These are phyloP conservation scores for Agelastica alni DNA, from an alignment of 2,888 invertebrate species.

Conservation along the genomic window DNA sequence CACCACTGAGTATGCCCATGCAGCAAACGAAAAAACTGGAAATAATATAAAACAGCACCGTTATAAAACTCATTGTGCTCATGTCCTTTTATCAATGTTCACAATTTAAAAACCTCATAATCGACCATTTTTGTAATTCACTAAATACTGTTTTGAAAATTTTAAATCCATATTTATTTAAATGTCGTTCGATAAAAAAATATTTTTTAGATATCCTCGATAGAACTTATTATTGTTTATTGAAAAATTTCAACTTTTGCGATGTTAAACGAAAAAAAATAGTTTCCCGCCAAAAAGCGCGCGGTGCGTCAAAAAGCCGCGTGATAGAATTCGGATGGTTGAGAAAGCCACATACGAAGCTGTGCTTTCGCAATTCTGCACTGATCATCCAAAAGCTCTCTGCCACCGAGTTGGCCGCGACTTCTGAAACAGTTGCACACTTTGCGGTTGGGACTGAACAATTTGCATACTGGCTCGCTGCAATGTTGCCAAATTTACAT, in stretches of 20 bases:
- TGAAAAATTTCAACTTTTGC: not conserved
- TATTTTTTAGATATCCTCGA: no score
- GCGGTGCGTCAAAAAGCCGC: conserved; percentile 29
- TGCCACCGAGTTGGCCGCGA: conserved; percentile 34
- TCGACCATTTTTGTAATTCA: not conserved
- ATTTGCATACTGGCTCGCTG: conserved; percentile 38
- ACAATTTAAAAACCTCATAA: conserved; percentile 1
- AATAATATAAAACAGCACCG: conserved; percentile 29
- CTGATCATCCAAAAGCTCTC: conserved; percentile 28
- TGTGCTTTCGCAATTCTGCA: conserved; percentile 34
- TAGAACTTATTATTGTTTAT: no score
- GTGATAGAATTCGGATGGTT: conserved; percentile 15
- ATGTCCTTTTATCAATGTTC: not conserved
- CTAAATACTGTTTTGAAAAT: conserved; percentile 4
- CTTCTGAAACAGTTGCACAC: conserved; percentile 44
- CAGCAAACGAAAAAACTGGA: conserved; percentile 31
- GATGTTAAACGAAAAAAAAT: conserved; percentile 1
- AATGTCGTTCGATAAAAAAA: no score
- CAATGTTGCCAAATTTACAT: conserved; percentile 13
- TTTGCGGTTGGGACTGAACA: conserved; percentile 42
- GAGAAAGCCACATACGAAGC: conserved; percentile 24
- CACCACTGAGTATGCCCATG: conserved; percentile 39
- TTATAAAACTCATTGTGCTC: conserved; percentile 27
- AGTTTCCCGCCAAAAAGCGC: conserved; percentile 32
- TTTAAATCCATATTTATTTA: conserved; percentile 6